A percentile compares a stretch with the other conserved stretches of the same genome.
These are phyloP conservation scores for Cnemophilus loriae DNA, from an alignment of 2,113 vertebrate species.

Conservation along the genomic window DNA sequence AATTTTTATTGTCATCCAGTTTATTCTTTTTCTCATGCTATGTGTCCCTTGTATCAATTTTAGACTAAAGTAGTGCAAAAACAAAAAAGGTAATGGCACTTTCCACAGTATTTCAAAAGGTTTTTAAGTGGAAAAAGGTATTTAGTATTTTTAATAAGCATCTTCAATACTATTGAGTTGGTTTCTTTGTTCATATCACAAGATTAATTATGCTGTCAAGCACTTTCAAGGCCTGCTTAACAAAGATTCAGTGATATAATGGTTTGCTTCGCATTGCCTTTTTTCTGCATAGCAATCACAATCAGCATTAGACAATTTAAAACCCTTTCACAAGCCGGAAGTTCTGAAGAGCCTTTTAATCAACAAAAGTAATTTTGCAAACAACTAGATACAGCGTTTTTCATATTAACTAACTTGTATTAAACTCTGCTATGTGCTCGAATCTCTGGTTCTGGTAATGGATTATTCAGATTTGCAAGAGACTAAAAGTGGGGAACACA, in stretches of 20 bases:
- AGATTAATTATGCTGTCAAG: conserved; percentile 99
- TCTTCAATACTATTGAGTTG: conserved; percentile 99
- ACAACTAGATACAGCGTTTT: conserved; percentile 83
- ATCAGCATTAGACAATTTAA: conserved; percentile 97
- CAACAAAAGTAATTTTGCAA: conserved; percentile 92
- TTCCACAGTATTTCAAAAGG: conserved; percentile 83
- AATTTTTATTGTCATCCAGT: conserved; percentile 79
- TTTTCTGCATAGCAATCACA: conserved; percentile 95
- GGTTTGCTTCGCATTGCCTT: conserved; percentile 87
- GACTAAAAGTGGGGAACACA: conserved; percentile 28
- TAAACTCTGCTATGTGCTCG: conserved; percentile 72
- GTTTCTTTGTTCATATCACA: conserved; percentile 99
- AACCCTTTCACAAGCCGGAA: conserved; percentile 89
- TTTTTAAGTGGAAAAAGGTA: conserved; percentile 88
- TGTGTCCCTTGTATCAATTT: conserved; percentile 78
- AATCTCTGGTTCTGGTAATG: conserved; percentile 59
- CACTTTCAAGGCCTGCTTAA: conserved; percentile 99
- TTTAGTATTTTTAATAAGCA: conserved; percentile 99
- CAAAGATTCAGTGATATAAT: conserved; percentile 99
- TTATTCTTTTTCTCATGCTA: conserved; percentile 80
- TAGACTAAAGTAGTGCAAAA: conserved; percentile 77
- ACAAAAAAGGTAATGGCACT: conserved; percentile 82
- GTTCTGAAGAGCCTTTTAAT: conserved; percentile 93
- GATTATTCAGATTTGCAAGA: conserved; percentile 56
- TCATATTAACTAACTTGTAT: conserved; percentile 83